Percentiles rank a stretch among this genome's conserved stretches.
Evolutionary conservation across 2,113 vertebrate species (phyloP).

Genomic region (Plestiodon gilberti): DNA sequence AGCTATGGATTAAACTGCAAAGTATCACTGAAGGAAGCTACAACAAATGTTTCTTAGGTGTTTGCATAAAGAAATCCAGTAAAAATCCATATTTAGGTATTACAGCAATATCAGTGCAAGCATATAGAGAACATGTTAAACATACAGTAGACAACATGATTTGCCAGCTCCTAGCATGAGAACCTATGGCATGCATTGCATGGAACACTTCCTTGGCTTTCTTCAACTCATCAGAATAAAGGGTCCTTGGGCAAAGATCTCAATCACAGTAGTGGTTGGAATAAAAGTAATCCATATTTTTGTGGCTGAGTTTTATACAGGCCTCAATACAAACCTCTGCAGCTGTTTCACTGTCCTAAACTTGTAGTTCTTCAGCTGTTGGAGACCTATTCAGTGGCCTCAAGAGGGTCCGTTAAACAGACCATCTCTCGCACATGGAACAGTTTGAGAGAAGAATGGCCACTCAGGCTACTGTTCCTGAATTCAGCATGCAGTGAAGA

Average conservation of each 20-base stretch:
- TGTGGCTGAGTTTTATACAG: rapidly evolving
- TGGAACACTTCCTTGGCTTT: rapidly evolving
- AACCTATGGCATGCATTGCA: rapidly evolving
- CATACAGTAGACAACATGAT: not conserved
- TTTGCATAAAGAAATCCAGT: not conserved
- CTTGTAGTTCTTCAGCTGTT: not conserved
- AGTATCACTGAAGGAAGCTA: not conserved
- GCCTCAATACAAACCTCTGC: rapidly evolving
- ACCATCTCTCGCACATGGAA: not conserved
- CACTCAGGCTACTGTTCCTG: not conserved
- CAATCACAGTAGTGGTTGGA: not conserved
- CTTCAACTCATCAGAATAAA: not conserved
- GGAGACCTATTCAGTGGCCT: rapidly evolving
- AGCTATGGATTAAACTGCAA: not conserved
- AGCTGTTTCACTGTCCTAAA: not conserved
- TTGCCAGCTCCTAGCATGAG: rapidly evolving
- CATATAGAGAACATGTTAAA: not conserved
- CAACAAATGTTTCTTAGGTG: not conserved
- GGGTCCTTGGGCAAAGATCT: not conserved
- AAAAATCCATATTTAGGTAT: not conserved
- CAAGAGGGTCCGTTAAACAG: rapidly evolving
- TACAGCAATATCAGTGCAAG: not conserved
- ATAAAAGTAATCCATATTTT: not conserved
- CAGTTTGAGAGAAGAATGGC: not conserved
- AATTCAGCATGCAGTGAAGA: not conserved